These are phyloP conservation scores for Leucophenga maculata DNA, from an alignment of 2,888 invertebrate genomes.

Conservation along the genomic window DNA sequence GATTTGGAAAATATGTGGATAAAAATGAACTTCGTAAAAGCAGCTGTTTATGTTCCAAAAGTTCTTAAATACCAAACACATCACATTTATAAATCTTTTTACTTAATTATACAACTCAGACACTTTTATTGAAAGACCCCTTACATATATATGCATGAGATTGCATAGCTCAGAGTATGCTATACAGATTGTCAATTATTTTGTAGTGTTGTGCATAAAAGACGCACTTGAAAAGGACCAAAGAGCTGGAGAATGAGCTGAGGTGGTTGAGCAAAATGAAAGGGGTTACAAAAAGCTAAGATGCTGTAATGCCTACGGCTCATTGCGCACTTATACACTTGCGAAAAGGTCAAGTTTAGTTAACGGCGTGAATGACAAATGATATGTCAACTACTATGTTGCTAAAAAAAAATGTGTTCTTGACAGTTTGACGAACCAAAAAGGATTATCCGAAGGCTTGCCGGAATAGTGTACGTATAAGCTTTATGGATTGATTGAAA, in stretches of 20 bases:
- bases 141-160: not conserved
- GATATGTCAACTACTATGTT: too few relatives aligned
- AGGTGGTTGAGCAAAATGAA: not conserved
- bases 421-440: too few relatives aligned
- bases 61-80: too few relatives aligned
- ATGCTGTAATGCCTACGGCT: not conserved
- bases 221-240: slow-evolving; percentile 1
- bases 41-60: too few relatives aligned
- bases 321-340: not conserved
- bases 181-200: slow-evolving; percentile 46
- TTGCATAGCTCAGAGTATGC: not conserved
- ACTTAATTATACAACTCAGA: too few relatives aligned
- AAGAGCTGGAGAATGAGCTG: not conserved
- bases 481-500: slow-evolving; percentile 31
- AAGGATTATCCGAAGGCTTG: too few relatives aligned
- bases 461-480: not conserved
- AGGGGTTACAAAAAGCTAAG: not conserved
- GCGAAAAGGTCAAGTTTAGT: slow-evolving; percentile 57
- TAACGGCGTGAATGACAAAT: slow-evolving; percentile 3
- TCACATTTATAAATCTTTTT: too few relatives aligned
- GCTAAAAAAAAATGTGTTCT: too few relatives aligned
- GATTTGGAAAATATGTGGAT: too few relatives aligned
- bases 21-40: too few relatives aligned
- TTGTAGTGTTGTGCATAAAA: slow-evolving; percentile 29
- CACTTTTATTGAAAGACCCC: not conserved